A percentile compares a stretch with the other conserved stretches of the same genome.
phyloP scores from a whole-genome alignment of 1,140 invertebrate genomes.

The Hycleus cichorii region DNA sequence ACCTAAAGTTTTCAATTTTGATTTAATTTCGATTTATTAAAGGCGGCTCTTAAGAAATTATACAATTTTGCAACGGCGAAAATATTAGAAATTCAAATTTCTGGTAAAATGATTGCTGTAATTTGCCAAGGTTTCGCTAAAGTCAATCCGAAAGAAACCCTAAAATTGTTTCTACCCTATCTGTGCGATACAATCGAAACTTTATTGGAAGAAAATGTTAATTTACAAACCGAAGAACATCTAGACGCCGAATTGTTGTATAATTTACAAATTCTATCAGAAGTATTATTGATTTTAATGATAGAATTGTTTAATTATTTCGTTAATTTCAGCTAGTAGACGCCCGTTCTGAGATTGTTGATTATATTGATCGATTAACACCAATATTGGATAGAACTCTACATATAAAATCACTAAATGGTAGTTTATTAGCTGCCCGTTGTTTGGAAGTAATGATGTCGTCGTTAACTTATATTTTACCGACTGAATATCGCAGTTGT shows the following conservation, averaged over 20 bases:
- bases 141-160: constrained; percentile 57
- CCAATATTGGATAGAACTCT: constrained; percentile 48
- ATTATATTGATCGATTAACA: constrained; percentile 46
- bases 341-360: constrained; percentile 40
- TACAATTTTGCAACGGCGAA: constrained; percentile 62
- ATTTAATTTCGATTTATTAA: constrained; percentile 38
- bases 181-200: constrained; percentile 55
- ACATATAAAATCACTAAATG: constrained; percentile 48
- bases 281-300: constrained; percentile 42
- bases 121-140: constrained; percentile 60
- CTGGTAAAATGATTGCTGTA: constrained; percentile 60
- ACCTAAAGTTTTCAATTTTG: background rate
- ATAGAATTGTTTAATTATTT: too few relatives aligned
- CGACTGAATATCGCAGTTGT: constrained; percentile 57
- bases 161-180: constrained; percentile 65
- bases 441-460: constrained; percentile 46
- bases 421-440: constrained; percentile 44
- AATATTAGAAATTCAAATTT: constrained; percentile 74
- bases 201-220: constrained; percentile 49
- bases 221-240: constrained; percentile 61
- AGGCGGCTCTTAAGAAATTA: constrained; percentile 67
- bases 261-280: constrained; percentile 66
- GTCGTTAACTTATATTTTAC: constrained; percentile 52
- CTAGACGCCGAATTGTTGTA: constrained; percentile 74
- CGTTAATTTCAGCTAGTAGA: constrained; percentile 30